Percentiles rank a stretch among this genome's conserved stretches.
Evolutionary conservation across 37 sponge, comb jelly and placozoan genomes (phyloP).

Genomic region (Amphimedon queenslandica): DNA sequence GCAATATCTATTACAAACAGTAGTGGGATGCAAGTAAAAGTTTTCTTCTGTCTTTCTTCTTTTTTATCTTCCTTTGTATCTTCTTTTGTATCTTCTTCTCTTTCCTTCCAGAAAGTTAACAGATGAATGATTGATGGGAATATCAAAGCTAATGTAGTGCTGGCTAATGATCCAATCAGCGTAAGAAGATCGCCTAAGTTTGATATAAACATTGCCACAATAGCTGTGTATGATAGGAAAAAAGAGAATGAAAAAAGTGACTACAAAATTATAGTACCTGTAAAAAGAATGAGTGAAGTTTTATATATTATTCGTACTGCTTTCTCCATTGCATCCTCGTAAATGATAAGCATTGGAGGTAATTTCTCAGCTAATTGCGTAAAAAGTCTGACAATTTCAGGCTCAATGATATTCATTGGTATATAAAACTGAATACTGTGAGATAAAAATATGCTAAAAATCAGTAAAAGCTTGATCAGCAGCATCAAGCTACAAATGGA

Average conservation of each 20-base stretch:
- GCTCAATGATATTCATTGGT: constrained; percentile 82
- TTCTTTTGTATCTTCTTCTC: not conserved
- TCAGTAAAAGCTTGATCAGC: constrained; percentile 50
- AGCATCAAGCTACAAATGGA: constrained; percentile 33
- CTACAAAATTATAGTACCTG: constrained; percentile 26
- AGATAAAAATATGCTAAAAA: constrained; percentile 50
- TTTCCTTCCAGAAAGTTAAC: constrained; percentile 35
- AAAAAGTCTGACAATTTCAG: constrained; percentile 18
- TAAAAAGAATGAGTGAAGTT: constrained; percentile 24
- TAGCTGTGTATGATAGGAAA: constrained; percentile 26
- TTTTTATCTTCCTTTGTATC: not conserved
- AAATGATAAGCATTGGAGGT: not conserved
- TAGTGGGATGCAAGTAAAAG: constrained; percentile 2
- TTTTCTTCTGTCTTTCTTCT: not conserved
- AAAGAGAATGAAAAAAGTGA: too few species aligned
- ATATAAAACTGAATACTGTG: constrained; percentile 80
- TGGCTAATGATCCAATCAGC: constrained; percentile 84
- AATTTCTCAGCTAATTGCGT: not conserved
- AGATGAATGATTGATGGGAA: constrained; percentile 81
- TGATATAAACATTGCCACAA: constrained; percentile 50
- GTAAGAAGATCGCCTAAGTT: constrained; percentile 77
- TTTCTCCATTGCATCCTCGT: not conserved
- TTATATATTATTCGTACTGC: constrained; percentile 20
- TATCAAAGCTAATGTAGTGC: constrained; percentile 79
- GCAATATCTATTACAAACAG: constrained; percentile 48